A percentile compares a stretch with the other conserved stretches of the same genome.
Evolutionary conservation across 2,797 vertebrate genomes (phyloP).

Genomic region (Hylomyscus alleni): DNA sequence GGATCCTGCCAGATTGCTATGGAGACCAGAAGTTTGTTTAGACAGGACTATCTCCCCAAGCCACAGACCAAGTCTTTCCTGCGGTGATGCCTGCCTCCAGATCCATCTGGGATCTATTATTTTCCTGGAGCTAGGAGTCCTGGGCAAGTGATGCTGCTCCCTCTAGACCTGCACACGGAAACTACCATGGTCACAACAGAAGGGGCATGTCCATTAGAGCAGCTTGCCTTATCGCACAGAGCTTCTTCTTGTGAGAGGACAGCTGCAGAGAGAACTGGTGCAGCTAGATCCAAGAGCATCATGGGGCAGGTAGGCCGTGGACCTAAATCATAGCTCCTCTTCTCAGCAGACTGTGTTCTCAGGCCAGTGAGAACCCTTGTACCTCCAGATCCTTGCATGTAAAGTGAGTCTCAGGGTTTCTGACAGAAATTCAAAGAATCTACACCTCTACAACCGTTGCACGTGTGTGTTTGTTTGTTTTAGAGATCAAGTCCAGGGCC

Average conservation of each 20-base stretch:
- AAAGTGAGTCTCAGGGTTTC: neutral
- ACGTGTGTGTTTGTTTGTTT: neutral
- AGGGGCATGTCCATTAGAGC: neutral
- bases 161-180: neutral
- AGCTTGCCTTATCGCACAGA: neutral
- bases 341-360: neutral
- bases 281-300: neutral
- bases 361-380: neutral
- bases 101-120: neutral
- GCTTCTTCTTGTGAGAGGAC: neutral
- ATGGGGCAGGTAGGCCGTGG: neutral
- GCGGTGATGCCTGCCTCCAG: rapidly evolving
- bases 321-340: neutral
- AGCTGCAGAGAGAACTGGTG: neutral
- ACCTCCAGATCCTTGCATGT: neutral
- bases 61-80: neutral
- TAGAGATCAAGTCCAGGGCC: neutral
- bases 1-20: neutral
- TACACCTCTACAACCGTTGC: neutral
- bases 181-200: neutral
- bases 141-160: neutral
- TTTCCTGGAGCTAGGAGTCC: neutral
- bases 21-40: neutral
- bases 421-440: neutral
- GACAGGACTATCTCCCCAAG: neutral